These are phyloP conservation scores for Zonotrichia leucophrys DNA, from an alignment of 2,113 vertebrate genomes.

Conservation along the genomic window DNA sequence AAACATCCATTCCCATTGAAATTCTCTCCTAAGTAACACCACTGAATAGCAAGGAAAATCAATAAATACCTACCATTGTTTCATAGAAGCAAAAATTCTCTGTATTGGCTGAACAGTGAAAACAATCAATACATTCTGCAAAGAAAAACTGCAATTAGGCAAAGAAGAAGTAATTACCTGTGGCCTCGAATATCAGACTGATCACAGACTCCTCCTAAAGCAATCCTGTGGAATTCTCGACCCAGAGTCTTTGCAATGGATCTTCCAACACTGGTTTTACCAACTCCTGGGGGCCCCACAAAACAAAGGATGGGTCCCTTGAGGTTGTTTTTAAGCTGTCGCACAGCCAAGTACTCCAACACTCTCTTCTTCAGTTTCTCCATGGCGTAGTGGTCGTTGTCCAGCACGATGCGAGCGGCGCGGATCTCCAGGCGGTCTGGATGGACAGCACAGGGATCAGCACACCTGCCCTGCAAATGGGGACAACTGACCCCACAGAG, in stretches of 20 bases:
- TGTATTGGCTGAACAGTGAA: not conserved
- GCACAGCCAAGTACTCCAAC: conserved; percentile 93
- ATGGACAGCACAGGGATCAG: not conserved
- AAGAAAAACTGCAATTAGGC: not conserved
- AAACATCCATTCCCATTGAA: not conserved
- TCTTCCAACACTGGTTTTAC: conserved; percentile 96
- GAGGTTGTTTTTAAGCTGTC: conserved; percentile 90
- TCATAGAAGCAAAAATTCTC: not conserved
- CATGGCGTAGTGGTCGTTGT: conserved; percentile 97
- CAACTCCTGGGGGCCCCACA: conserved; percentile 94
- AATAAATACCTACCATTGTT: not conserved
- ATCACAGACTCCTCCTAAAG: conserved; percentile 93
- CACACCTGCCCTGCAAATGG: not conserved
- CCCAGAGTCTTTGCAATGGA: conserved; percentile 94
- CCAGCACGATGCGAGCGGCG: conserved; percentile 88
- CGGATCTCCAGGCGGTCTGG: conserved; percentile 92
- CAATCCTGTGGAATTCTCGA: conserved; percentile 94
- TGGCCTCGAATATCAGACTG: conserved; percentile 97
- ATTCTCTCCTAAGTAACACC: not conserved
- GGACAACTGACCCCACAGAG: not conserved
- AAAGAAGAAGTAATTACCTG: conserved; percentile 75
- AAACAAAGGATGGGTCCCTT: conserved; percentile 98
- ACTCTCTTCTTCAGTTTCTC: conserved; percentile 95
- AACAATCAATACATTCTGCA: not conserved
- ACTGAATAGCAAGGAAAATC: not conserved